phyloP scores from a whole-genome alignment of 2,113 vertebrate genomes.

The Cnemophilus loriae region DNA sequence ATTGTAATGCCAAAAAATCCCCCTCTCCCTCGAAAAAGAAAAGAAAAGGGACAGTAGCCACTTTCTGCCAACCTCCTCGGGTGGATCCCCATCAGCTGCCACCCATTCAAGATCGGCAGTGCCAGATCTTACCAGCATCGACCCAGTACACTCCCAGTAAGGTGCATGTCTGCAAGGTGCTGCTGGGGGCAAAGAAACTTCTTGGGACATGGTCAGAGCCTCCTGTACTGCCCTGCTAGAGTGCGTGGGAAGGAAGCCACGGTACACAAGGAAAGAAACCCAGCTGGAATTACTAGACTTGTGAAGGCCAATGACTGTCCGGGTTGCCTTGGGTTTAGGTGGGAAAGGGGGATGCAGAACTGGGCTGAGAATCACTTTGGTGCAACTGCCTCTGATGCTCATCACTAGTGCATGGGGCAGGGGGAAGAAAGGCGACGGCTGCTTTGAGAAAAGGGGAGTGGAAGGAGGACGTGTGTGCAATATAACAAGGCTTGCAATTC shows the following conservation, averaged over 20 bases:
- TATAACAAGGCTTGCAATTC: conserved; percentile 31
- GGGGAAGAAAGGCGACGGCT: not conserved
- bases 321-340: not conserved
- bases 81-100: conserved; percentile 8
- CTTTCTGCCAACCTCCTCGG: not conserved
- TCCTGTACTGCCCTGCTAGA: not conserved
- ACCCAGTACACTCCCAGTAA: conserved; percentile 11
- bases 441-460: not conserved
- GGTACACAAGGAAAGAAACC: not conserved
- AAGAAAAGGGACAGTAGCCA: conserved; percentile 53
- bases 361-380: not conserved
- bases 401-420: not conserved
- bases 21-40: not conserved
- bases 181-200: not conserved
- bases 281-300: not conserved
- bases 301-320: not conserved
- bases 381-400: not conserved
- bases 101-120: not conserved
- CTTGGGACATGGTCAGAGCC: not conserved
- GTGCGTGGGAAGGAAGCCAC: not conserved
- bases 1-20: conserved; percentile 31
- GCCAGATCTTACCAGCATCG: not conserved
- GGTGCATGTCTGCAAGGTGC: conserved; percentile 32
- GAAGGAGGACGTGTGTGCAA: conserved; percentile 9
- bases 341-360: not conserved